These are phyloP conservation scores for Cylindroiulus punctatus DNA, from an alignment of 2,888 invertebrate species.

Conservation along the genomic window DNA sequence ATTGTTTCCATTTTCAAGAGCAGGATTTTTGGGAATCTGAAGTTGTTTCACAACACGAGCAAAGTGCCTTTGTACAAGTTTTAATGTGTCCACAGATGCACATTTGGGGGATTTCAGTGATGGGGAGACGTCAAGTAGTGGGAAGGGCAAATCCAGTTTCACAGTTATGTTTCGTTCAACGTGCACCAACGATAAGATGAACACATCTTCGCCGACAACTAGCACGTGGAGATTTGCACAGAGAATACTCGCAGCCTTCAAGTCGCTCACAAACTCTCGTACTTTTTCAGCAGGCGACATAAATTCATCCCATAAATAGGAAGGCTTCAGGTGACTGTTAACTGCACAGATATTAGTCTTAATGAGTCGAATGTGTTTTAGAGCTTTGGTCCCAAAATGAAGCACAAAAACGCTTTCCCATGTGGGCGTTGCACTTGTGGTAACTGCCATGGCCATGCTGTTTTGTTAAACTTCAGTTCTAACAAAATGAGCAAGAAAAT, in stretches of 20 bases:
- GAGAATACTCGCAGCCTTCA: neutral
- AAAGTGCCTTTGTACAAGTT: neutral
- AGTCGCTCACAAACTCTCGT: conserved; percentile 39
- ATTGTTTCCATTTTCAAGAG: neutral
- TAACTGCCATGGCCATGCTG: neutral
- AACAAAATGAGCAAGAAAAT: neutral
- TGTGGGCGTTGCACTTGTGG: neutral
- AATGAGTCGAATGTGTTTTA: neutral
- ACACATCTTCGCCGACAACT: conserved; percentile 52
- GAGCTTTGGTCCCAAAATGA: conserved; percentile 52
- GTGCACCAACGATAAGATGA: conserved; percentile 19
- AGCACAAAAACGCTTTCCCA: conserved; percentile 42
- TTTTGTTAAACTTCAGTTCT: neutral
- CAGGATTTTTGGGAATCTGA: neutral
- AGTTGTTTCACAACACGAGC: conserved; percentile 27
- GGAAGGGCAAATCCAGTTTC: neutral
- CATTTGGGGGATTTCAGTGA: conserved; percentile 30
- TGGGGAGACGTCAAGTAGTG: conserved; percentile 49
- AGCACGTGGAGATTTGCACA: neutral
- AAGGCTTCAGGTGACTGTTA: conserved; percentile 61
- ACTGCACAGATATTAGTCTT: conserved; percentile 60
- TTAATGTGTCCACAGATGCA: neutral
- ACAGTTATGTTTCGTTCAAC: neutral
- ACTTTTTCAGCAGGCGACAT: conserved; percentile 58
- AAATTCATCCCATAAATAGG: conserved; percentile 63